These are phyloP conservation scores for Leptobrachium ailaonicum DNA, from an alignment of 2,113 vertebrate genomes.

Conservation along the genomic window DNA sequence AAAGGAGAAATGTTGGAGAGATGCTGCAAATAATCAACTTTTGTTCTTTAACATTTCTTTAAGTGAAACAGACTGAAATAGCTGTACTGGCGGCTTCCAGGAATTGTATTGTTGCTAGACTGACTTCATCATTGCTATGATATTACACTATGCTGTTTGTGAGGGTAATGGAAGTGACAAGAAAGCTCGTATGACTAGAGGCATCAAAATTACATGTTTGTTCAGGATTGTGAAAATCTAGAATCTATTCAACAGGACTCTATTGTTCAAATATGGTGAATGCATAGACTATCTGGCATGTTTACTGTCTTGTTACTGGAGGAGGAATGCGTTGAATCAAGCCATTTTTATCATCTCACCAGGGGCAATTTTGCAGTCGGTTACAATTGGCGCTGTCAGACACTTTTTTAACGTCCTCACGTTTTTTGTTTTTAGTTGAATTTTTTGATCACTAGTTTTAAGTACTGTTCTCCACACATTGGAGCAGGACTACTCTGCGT, in stretches of 20 bases:
- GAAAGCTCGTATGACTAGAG: neutral
- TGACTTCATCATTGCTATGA: neutral
- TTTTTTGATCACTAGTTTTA: too few relatives aligned
- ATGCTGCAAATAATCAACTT: slow-evolving; percentile 43
- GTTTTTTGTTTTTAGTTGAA: too few relatives aligned
- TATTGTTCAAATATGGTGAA: too few relatives aligned
- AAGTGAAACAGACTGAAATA: slow-evolving; percentile 9
- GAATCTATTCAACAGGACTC: neutral
- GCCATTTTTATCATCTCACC: too few relatives aligned
- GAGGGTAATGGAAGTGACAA: neutral
- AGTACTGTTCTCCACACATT: too few relatives aligned
- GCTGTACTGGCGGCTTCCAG: rapidly evolving
- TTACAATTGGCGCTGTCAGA: too few relatives aligned
- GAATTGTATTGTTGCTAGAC: neutral
- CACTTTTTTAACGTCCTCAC: too few relatives aligned
- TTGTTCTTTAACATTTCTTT: neutral
- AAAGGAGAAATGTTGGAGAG: slow-evolving; percentile 6
- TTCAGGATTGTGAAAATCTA: neutral
- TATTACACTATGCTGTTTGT: neutral
- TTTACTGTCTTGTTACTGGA: too few relatives aligned
- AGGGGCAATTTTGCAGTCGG: too few relatives aligned
- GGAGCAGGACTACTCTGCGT: too few relatives aligned
- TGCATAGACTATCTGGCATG: too few relatives aligned
- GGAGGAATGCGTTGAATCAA: too few relatives aligned
- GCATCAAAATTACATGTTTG: neutral